phyloP scores from a whole-genome alignment of 1,140 invertebrate species.

The Philaenus spumarius region DNA sequence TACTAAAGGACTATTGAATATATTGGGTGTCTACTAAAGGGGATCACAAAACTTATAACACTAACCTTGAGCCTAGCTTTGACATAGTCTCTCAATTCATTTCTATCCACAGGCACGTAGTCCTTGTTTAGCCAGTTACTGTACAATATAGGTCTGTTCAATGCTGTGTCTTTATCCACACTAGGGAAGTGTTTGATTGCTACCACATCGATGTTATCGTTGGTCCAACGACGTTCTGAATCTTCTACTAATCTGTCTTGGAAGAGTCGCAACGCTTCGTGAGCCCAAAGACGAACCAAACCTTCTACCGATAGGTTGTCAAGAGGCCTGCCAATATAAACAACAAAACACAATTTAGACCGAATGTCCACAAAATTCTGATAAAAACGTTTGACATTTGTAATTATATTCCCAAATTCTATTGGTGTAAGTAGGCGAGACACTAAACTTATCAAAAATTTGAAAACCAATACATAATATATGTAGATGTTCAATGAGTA shows the following conservation, averaged over 20 bases:
- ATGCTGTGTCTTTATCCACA: slow-evolving; percentile 77
- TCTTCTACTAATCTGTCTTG: slow-evolving; percentile 95
- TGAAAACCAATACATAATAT: too few relatives aligned
- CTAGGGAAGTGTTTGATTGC: slow-evolving; percentile 93
- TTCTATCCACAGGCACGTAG: slow-evolving; percentile 92
- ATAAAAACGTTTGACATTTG: too few relatives aligned
- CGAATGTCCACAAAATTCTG: too few relatives aligned
- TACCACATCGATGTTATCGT: slow-evolving; percentile 93
- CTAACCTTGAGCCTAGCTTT: slow-evolving; percentile 86
- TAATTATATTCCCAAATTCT: too few relatives aligned
- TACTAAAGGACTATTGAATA: too few relatives aligned
- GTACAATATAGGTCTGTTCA: slow-evolving; percentile 90
- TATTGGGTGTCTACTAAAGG: neutral
- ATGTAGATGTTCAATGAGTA: too few relatives aligned
- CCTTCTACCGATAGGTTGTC: slow-evolving; percentile 90
- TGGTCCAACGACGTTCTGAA: slow-evolving; percentile 93
- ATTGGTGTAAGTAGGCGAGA: too few relatives aligned
- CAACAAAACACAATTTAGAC: too few relatives aligned
- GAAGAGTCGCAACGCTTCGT: slow-evolving; percentile 96
- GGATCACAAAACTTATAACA: slow-evolving; percentile 1
- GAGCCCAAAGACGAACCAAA: slow-evolving; percentile 94
- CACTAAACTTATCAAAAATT: too few relatives aligned
- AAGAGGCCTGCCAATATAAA: slow-evolving; percentile 63
- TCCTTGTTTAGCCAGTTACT: slow-evolving; percentile 99
- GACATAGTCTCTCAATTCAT: slow-evolving; percentile 93